Evolutionary conservation across 2,113 vertebrate genomes (phyloP), one percentile per base, ranked within the genome.

Genomic region (Albula glossodonta): DNA sequence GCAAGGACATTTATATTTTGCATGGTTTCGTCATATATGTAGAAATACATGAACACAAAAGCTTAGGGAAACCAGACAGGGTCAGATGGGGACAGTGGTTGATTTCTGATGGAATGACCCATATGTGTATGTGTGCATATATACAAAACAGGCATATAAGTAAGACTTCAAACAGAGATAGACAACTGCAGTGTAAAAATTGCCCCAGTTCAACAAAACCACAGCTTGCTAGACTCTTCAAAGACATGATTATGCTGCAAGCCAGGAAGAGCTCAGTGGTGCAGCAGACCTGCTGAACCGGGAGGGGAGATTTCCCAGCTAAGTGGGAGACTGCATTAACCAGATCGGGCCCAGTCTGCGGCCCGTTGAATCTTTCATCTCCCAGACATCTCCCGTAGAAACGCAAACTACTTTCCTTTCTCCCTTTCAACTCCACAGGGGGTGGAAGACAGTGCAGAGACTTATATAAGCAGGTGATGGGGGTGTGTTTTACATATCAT

Each of bases 351-450:
- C 1, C 19, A 74, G 70, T 74, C 70, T 11, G 2, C 52, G n/a
- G 52, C 15, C 2, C 13, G 49, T 41, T 41, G 31, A 2, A 31
- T 7, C 51, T 79, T 79, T 85, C 51, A 79, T 60, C 84, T 79
- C 13, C 52, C 31, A 57, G 12, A 10, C 25, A 19, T 9, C 7
- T 4, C 31, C 51, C 25, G 74, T 13, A 25, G 25, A 52, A 52
- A 48, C 52, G 56, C 74, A 84, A 78, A 84, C 83, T 19, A 10
- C 5, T 15, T 31, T 19, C 9, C 6, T 3, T 15, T 0, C 66
- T 15, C 48, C 25, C 83, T 57, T n/a, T 79, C 25, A 84, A 78
- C 74, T 31, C 51, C 15, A n/a, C 74, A 57, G 83, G 74, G 51
- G 83, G 74, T 81, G 19, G 52, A 51, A 56, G 25, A n/a, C 51